A percentile compares a stretch with the other conserved stretches of the same genome.
phyloP scores from a whole-genome alignment of 2,888 invertebrate species.

The Megamerina dolium region DNA sequence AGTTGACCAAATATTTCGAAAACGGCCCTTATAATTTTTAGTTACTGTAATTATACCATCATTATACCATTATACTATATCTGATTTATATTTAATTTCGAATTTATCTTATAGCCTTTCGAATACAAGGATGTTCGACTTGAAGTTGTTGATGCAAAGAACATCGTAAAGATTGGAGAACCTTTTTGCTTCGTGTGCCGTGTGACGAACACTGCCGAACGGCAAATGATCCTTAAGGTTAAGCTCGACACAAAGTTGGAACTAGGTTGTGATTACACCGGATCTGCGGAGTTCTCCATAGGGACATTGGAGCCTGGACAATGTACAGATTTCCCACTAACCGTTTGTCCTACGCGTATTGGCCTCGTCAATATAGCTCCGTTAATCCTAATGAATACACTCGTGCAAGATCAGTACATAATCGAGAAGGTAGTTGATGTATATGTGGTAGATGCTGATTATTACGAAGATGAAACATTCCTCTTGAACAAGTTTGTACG shows the following conservation, averaged over 20 bases:
- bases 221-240: conserved; percentile 78
- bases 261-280: conserved; percentile 61
- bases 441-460: conserved; percentile 64
- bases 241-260: conserved; percentile 64
- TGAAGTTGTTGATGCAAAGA: conserved; percentile 77
- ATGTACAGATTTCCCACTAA: conserved; percentile 63
- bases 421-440: conserved; percentile 92
- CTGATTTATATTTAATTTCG: not conserved
- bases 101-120: conserved; percentile 62
- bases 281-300: conserved; percentile 66
- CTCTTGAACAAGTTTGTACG: conserved; percentile 47
- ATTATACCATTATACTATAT: not conserved
- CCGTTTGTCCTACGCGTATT: conserved; percentile 73
- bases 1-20: too few species aligned
- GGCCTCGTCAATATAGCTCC: conserved; percentile 83
- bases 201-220: conserved; percentile 57
- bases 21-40: too few species aligned
- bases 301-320: conserved; percentile 66
- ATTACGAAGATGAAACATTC: conserved; percentile 43
- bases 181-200: conserved; percentile 74
- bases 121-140: conserved; percentile 88
- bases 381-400: conserved; percentile 77
- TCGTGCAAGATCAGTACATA: conserved; percentile 82
- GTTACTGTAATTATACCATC: not conserved
- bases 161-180: conserved; percentile 74